phyloP scores from a whole-genome alignment of 2,888 invertebrate genomes.

The Cantharis rustica region DNA sequence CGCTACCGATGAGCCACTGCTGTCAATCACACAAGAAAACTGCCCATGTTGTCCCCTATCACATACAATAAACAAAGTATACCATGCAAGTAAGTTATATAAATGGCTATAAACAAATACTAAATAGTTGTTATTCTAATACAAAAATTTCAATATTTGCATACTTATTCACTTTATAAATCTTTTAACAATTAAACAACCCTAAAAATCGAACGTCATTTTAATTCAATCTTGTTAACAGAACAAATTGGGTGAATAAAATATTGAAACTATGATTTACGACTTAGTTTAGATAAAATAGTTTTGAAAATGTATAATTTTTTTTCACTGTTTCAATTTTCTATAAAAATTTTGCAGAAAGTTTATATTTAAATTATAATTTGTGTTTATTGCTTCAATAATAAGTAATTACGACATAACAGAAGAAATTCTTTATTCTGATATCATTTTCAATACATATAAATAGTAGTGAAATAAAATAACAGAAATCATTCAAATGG shows the following conservation, averaged over 20 bases:
- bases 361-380: no score
- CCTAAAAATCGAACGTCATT: background rate
- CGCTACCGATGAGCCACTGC: slow-evolving; percentile 42
- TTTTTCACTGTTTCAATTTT: background rate
- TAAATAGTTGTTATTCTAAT: background rate
- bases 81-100: background rate
- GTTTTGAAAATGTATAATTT: no score
- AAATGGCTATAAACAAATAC: background rate
- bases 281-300: background rate
- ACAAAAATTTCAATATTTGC: background rate
- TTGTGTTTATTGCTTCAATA: background rate
- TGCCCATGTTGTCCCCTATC: background rate
- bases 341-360: background rate
- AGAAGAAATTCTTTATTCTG: background rate
- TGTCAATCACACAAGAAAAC: slow-evolving; percentile 47
- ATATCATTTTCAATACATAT: background rate
- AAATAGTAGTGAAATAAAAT: slow-evolving; percentile 10
- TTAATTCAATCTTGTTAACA: background rate
- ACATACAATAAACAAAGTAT: background rate
- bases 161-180: background rate
- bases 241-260: background rate
- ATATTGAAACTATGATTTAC: background rate
- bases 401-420: background rate
- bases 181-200: background rate
- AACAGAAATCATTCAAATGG: slow-evolving; percentile 19